These are phyloP conservation scores for Calliopum simillimum DNA, from an alignment of 2,888 invertebrate species.

Conservation along the genomic window DNA sequence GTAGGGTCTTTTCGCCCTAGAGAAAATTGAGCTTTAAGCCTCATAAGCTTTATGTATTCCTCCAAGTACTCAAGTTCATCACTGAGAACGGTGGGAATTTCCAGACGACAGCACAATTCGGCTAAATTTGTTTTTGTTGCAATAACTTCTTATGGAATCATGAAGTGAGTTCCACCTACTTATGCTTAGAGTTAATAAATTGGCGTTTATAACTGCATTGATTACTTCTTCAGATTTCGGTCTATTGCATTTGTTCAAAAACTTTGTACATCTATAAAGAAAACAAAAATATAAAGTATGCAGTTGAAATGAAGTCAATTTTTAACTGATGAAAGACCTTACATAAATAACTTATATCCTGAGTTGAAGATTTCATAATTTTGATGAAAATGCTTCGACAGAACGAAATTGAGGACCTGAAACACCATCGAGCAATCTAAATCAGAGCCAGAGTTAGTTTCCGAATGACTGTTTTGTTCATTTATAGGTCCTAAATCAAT, in stretches of 20 bases:
- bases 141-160: no score
- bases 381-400: conserved; percentile 32
- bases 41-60: conserved; percentile 32
- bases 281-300: conserved; percentile 3
- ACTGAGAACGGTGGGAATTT: no score
- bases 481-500: conserved; percentile 20
- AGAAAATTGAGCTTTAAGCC: conserved; percentile 33
- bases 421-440: background rate
- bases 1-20: conserved; percentile 34
- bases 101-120: conserved; percentile 24
- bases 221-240: conserved; percentile 37
- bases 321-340: conserved; percentile 33
- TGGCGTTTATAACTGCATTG: conserved; percentile 23
- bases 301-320: conserved; percentile 7
- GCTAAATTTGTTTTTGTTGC: conserved; percentile 6
- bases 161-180: no score
- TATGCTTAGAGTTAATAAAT: conserved; percentile 3
- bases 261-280: conserved; percentile 30
- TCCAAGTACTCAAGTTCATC: conserved; percentile 28
- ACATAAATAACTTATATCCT: conserved; percentile 24
- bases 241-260: conserved; percentile 35
- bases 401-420: conserved; percentile 13
- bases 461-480: conserved; percentile 25
- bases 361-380: conserved; percentile 28
- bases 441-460: conserved; percentile 8